Conservation (phyloP, 1,140 invertebrate species). For the Platorchestia sp. region DNA sequence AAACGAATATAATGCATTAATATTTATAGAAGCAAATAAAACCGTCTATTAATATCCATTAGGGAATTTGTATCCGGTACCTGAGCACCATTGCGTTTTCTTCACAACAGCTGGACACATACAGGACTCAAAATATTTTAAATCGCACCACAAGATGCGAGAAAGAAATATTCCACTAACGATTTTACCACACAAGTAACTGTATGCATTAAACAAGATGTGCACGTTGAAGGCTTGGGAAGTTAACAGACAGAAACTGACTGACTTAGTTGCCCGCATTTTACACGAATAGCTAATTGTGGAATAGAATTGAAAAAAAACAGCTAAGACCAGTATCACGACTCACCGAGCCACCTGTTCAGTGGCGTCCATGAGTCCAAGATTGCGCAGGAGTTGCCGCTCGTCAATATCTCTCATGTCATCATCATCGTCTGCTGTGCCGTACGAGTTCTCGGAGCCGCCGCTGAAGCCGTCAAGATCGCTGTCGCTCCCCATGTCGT, state of each 20-base stretch:
- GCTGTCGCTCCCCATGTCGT: neutral
- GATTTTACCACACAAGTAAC: neutral
- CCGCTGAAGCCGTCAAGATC: neutral
- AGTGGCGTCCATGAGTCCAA: constrained; percentile 19
- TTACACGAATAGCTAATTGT: neutral
- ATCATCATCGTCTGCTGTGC: neutral
- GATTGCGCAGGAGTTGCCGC: neutral
- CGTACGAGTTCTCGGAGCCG: constrained; percentile 28
- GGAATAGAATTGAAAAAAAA: constrained; percentile 14
- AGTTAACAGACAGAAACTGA: neutral
- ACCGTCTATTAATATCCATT: neutral
- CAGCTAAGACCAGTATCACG: neutral
- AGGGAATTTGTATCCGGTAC: neutral
- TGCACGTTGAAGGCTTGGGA: neutral
- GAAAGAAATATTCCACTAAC: neutral
- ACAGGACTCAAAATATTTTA: neutral
- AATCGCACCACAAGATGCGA: neutral
- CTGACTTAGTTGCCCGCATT: neutral
- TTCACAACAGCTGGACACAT: no score
- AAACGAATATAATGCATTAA: neutral
- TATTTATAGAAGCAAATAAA: neutral
- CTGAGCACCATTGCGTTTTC: neutral
- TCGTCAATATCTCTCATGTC: neutral
- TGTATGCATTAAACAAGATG: neutral
- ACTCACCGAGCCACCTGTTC: constrained; percentile 23